phyloP scores from a whole-genome alignment of 2,797 vertebrate species.

The Chelmon rostratus region DNA sequence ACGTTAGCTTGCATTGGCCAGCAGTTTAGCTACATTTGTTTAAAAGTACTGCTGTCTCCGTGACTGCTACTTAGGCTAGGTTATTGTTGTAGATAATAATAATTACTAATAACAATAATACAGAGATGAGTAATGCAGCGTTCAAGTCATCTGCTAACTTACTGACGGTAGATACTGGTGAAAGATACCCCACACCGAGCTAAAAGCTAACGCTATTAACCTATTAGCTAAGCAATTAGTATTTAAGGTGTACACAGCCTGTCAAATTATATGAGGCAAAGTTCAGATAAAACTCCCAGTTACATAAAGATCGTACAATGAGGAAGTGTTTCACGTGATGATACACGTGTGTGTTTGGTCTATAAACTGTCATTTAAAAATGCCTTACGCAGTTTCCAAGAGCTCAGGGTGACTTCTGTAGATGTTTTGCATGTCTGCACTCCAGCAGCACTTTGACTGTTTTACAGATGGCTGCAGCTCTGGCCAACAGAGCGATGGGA shows the following conservation, averaged over 20 bases:
- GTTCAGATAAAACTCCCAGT: neutral
- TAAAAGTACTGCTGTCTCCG: too few relatives aligned
- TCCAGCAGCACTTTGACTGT: neutral
- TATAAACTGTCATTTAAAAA: neutral
- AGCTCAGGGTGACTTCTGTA: neutral
- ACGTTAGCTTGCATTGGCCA: too few relatives aligned
- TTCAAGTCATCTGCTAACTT: too few relatives aligned
- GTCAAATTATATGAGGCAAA: neutral
- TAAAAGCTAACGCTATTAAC: neutral
- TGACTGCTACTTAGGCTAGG: neutral
- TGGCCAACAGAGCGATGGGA: constrained; percentile 82
- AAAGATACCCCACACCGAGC: neutral
- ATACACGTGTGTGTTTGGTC: neutral
- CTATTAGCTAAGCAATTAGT: neutral
- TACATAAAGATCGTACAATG: neutral
- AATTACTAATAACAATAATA: too few relatives aligned
- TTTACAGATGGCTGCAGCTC: constrained; percentile 80
- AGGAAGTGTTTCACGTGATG: neutral
- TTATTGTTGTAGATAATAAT: neutral
- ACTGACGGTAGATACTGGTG: neutral
- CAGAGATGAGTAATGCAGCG: too few relatives aligned
- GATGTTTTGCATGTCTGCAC: neutral
- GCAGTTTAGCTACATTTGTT: neutral
- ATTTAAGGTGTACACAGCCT: too few relatives aligned
- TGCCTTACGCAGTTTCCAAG: neutral